Conservation (phyloP, 2,797 vertebrate species). For the Cyprinodon diabolis region DNA sequence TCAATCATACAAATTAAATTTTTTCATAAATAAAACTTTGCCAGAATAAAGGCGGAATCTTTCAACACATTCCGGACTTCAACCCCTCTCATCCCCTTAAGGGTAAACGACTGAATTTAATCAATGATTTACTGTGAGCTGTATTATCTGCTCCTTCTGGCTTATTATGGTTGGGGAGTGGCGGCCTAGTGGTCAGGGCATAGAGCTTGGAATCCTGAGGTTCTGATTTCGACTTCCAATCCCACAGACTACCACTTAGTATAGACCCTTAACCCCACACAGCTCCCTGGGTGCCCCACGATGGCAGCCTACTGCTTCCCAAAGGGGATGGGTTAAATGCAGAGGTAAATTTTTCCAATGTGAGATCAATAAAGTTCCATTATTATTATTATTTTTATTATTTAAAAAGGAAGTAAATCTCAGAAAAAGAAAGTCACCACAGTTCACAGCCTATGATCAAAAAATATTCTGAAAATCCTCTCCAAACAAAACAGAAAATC, state of each 20-base stretch:
- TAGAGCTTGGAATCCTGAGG: too few species aligned
- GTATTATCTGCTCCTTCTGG: slow-evolving; percentile 16
- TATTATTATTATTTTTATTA: too few species aligned
- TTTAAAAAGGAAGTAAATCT: slow-evolving; percentile 14
- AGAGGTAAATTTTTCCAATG: too few species aligned
- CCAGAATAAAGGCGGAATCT: slow-evolving; percentile 12
- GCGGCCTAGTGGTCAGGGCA: too few species aligned
- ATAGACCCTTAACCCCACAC: too few species aligned
- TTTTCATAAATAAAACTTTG: slow-evolving; percentile 59
- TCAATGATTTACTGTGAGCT: slow-evolving; percentile 23
- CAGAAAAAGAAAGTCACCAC: slow-evolving; percentile 29
- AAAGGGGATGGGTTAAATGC: too few species aligned
- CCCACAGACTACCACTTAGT: too few species aligned
- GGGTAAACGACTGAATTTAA: slow-evolving; percentile 64
- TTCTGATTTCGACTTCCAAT: too few species aligned
- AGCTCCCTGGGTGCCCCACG: too few species aligned
- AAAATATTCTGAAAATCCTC: slow-evolving; percentile 55
- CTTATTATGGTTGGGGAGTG: slow-evolving; percentile 28
- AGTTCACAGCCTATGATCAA: slow-evolving; percentile 47
- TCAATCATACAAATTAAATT: slow-evolving; percentile 27
- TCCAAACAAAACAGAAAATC: slow-evolving; percentile 43
- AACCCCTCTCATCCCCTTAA: slow-evolving; percentile 57
- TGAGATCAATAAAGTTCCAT: too few species aligned
- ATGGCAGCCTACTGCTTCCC: too few species aligned
- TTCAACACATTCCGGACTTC: slow-evolving; percentile 30